phyloP scores from a whole-genome alignment of 30 jellyfish, hydroid and myxozoan species.

The Turritopsis rubra region DNA sequence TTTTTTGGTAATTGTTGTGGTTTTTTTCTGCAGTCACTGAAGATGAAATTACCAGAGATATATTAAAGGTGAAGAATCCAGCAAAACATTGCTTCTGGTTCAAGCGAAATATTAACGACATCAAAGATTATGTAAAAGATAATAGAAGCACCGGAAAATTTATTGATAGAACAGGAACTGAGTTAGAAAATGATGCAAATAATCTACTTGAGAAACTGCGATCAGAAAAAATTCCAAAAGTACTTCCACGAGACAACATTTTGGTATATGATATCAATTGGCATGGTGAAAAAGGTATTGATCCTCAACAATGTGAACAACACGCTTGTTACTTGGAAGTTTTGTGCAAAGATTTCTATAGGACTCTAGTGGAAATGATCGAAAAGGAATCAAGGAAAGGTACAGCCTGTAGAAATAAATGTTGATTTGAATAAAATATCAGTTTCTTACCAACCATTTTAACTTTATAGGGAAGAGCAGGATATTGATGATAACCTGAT shows the following conservation, averaged over 20 bases:
- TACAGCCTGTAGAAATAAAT: neutral
- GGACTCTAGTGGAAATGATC: conserved; percentile 43
- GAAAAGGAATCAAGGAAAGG: conserved; percentile 73
- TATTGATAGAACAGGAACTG: conserved; percentile 47
- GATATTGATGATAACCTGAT: conserved; percentile 56
- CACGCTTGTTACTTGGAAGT: conserved; percentile 42
- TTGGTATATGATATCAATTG: conserved; percentile 49
- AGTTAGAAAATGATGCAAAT: conserved; percentile 62
- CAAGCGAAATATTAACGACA: conserved; percentile 56
- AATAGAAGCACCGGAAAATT: conserved; percentile 42
- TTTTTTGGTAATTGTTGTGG: neutral
- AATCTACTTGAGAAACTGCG: conserved; percentile 35
- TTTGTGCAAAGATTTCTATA: conserved; percentile 62
- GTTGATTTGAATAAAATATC: neutral
- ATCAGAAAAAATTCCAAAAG: conserved; percentile 19
- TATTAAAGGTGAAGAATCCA: conserved; percentile 47
- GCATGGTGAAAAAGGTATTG: conserved; percentile 57
- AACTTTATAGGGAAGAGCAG: conserved; percentile 1
- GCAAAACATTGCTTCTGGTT: conserved; percentile 73
- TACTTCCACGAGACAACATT: conserved; percentile 36
- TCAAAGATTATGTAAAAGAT: conserved; percentile 36
- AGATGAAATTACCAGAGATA: conserved; percentile 69
- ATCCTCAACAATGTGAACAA: conserved; percentile 33
- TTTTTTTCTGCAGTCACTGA: conserved; percentile 48
- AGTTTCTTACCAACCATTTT: neutral